Base-by-base conservation (phyloP, 2,113 vertebrate species). In the Anser brachyrhynchus region DNA sequence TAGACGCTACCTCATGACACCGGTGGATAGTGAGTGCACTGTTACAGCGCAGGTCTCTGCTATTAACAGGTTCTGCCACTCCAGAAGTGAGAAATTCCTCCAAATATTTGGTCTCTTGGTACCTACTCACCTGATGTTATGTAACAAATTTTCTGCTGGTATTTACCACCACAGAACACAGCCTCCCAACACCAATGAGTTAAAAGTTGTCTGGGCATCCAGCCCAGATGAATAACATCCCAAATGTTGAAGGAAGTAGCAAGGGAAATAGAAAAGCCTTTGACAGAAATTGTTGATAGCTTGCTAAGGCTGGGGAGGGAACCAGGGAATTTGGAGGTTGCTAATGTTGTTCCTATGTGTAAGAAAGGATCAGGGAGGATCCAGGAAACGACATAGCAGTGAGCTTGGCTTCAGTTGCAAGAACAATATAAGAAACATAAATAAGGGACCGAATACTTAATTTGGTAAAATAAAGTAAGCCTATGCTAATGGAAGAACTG, bases 261-360 rank as follows among this genome's bases (percentile, higher is more conserved):
- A 97, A 97, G 97, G 95, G 96, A 97, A 98, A 97, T 97, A 97
- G 93, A 96, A 97, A 97, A 97, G 95, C 93, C 97, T 98, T 98
- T 98, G 97, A 98, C 97, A 98, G 96, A 97, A 97, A 97, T 97
- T 97, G 96, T 97, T 98, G 97, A 98, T 98, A 97, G 98, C 95
- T 98, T 97, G 96, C 97, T 97, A 95, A 96, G 92, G 78, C 80
- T 89, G 39, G 66, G 92, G 95, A 98, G 96, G 95, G 87, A 97
- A 96, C 87, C 96, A 92, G 95, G 96, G 97, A 97, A 97, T 95
- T 97, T 97, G 91, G 95, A 98, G 70, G 87, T 90, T 97, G 67
- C 94, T 95, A 94, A 93, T 93, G 92, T 96, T 97, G 96, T 97
- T 97, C 88, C 94, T 96, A 95, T 86, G 84, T 72, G 93, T 81